phyloP scores from a whole-genome alignment of 2,113 vertebrate species.

The Gallinago undulata region DNA sequence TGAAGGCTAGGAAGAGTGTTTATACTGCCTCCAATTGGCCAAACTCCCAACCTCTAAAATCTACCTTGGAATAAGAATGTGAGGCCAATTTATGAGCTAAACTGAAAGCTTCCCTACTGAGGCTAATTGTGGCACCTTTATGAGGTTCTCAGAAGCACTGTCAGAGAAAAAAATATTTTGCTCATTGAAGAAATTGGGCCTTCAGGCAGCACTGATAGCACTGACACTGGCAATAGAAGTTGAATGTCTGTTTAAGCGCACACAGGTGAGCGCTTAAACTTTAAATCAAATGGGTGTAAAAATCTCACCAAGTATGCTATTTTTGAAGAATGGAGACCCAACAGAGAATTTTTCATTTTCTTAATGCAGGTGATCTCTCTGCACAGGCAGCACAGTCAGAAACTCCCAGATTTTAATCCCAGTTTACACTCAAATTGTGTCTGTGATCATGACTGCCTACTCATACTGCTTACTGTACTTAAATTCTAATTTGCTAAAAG shows the following conservation, averaged over 20 bases:
- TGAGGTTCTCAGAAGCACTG: neutral
- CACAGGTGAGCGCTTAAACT: neutral
- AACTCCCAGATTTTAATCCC: neutral
- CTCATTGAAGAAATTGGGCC: neutral
- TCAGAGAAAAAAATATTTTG: neutral
- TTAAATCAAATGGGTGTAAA: neutral
- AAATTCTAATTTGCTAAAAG: neutral
- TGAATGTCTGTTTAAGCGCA: neutral
- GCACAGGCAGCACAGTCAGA: neutral
- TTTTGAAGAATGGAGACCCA: neutral
- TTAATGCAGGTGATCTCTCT: neutral
- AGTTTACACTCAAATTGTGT: neutral
- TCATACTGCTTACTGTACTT: neutral
- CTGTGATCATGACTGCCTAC: neutral
- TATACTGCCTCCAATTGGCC: neutral
- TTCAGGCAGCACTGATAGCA: neutral
- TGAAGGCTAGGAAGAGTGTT: neutral
- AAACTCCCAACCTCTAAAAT: neutral
- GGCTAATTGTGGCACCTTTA: neutral
- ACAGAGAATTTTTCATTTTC: neutral
- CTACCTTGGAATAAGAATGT: neutral
- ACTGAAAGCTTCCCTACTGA: neutral
- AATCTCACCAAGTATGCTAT: neutral
- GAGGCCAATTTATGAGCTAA: neutral
- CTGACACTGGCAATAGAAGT: neutral